phyloP scores from a whole-genome alignment of 2,113 vertebrate species.

The Cynocephalus volans region DNA sequence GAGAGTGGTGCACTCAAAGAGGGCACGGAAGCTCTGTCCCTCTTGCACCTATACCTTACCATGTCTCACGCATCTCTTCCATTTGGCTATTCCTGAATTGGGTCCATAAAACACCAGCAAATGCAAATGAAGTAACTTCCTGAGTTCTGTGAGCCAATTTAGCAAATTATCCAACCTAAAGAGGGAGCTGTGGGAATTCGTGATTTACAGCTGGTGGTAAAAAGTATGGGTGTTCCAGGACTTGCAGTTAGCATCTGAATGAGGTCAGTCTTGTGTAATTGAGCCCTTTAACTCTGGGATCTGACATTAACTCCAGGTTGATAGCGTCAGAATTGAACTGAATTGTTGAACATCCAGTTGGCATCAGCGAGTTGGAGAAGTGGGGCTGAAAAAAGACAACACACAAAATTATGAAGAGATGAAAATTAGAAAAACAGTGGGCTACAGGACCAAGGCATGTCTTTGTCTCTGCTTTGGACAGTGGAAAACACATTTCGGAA shows the following conservation, averaged over 20 bases:
- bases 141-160: background rate
- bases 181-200: too few species aligned
- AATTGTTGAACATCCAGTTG: background rate
- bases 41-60: background rate
- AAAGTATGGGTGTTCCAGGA: background rate
- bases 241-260: background rate
- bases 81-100: background rate
- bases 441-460: background rate
- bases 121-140: background rate
- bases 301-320: background rate
- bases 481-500: background rate
- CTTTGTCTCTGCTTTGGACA: background rate
- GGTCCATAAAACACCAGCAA: background rate
- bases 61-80: background rate
- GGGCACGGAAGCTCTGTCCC: accelerated
- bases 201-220: background rate
- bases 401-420: background rate
- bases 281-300: background rate
- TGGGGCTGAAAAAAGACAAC: background rate
- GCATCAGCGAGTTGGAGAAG: background rate
- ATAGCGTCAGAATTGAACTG: background rate
- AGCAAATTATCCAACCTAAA: background rate
- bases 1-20: accelerated
- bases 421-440: background rate
- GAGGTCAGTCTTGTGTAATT: too few species aligned